A percentile compares a stretch with the other conserved stretches of the same genome.
phyloP scores from a whole-genome alignment of 2,797 vertebrate genomes.

The Chaetodon trifasciatus region DNA sequence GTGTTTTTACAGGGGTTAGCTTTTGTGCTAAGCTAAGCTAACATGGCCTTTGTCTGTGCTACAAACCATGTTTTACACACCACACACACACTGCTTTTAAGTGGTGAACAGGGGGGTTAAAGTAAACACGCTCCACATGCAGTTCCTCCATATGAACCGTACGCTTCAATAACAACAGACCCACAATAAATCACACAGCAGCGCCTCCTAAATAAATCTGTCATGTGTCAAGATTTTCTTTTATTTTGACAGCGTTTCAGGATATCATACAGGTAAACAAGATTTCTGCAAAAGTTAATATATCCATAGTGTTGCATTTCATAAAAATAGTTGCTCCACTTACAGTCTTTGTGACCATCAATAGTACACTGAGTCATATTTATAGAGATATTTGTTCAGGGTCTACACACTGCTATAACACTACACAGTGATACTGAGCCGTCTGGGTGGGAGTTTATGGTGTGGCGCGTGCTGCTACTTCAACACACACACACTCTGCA shows the following conservation, averaged over 20 bases:
- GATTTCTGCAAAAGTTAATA: slow-evolving; percentile 99
- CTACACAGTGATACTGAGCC: slow-evolving; percentile 96
- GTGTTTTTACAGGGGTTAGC: neutral
- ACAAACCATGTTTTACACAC: no score
- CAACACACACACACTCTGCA: slow-evolving; percentile 58
- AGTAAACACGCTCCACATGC: no score
- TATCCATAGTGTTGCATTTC: slow-evolving; percentile 99
- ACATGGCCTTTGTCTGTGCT: no score
- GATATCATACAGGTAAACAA: slow-evolving; percentile 99
- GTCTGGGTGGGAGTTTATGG: slow-evolving; percentile 76
- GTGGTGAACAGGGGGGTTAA: no score
- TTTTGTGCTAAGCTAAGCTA: neutral
- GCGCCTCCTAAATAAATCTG: slow-evolving; percentile 49
- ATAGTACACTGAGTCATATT: slow-evolving; percentile 98
- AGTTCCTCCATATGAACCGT: neutral
- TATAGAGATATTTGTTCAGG: slow-evolving; percentile 96
- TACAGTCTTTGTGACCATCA: slow-evolving; percentile 98
- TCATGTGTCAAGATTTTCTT: slow-evolving; percentile 90
- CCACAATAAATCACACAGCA: slow-evolving; percentile 56
- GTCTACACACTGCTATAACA: slow-evolving; percentile 95
- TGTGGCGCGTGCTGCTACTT: slow-evolving; percentile 21
- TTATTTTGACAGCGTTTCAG: slow-evolving; percentile 95
- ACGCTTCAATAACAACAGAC: slow-evolving; percentile 21
- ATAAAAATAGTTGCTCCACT: slow-evolving; percentile 99
- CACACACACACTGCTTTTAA: no score